Base-by-base conservation (phyloP, 1,140 invertebrate genomes). In the Ptiloglossa arizonensis region DNA sequence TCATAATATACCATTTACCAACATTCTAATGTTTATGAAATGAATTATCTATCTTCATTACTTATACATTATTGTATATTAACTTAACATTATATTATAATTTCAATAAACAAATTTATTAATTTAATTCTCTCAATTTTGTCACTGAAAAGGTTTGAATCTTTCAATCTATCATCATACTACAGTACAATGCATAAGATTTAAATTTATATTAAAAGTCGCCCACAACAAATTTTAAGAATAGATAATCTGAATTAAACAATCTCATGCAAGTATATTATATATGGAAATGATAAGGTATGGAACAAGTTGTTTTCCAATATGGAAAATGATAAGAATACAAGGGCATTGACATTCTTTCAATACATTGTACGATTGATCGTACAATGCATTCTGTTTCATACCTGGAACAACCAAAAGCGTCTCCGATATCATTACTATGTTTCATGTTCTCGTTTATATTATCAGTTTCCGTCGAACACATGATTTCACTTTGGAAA, bases 391-490 rank as follows among this genome's bases (percentile, higher is more conserved):
- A 44, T 17, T 2, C 9, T 32, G 17, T n/a, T 44, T 1, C 22
- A 66, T 80, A 92, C 91, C 89, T 91, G 79, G 87, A 81, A 83
- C 86, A 89, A 70, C 87, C 90, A 46, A 91, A 91, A 8, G 91
- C 89, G 70, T 92, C 91, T 35, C 79, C 83, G 27, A 87, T 85
- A 69, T 92, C 91, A 11, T 72, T 78, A 24, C 62, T 68, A 17
- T 32, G 3, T 22, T 44, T 57, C 11, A 38, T 29, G 8, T 24
- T 52, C 6, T 79, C 52, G 6, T 66, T 82, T 11, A 71, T 38
- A 24, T 19, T 22, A 22, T 56, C 24, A 9, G 17, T 19, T n/a
- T 83, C 29, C 1, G 32, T 44, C 9, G 80, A 69, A 32, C 56
- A 73, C 81, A 83, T 82, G 38, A 1, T 48, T 71, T 11, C 9